Base-by-base conservation (phyloP, 2,113 vertebrate species). In the Murina feae region DNA sequence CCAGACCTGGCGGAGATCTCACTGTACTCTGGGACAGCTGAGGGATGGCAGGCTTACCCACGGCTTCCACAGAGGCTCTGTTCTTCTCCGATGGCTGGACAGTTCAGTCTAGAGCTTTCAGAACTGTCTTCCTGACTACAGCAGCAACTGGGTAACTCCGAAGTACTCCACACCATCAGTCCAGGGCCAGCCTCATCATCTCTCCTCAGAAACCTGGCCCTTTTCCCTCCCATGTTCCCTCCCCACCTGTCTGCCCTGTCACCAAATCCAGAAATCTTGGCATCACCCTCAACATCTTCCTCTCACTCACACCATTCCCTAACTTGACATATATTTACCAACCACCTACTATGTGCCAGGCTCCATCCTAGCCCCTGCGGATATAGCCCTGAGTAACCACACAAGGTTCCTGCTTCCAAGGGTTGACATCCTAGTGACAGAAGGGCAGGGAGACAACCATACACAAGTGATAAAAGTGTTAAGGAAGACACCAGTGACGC, bases 11-110 rank as follows among this genome's bases (percentile, higher is more conserved):
- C 2, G 1, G 55, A 1, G 32, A 9, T 0, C 14, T 1, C 89
- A 47, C 14, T 42, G 75, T 1, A 1, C 60, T 69, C 49, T 7
- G 71, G 39, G 35, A 74, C 35, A 69, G 49, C 1, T 8, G 23
- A 9, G 44, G 44, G n/a, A 14, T 0, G 0, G 1, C 6, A 25
- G 44, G 42, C 58, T 35, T 32, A 12, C 25, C 37, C n/a, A 9
- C 44, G 60, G 51, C 9, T 10, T 51, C 32, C 23, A 16, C 21
- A 47, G 63, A 25, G 55, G 44, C 55, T 32, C 75, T 30, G 6
- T 32, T 55, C 69, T 78, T 16, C 17, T 81, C 44, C 30, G 25
- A n/a, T 1, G 49, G 39, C 35, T 28, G 60, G 25, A 4, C 4
- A 47, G 65, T 20, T 91, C 8, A 20, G 39, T 49, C 32, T 23